Conservation (phyloP, 2,797 vertebrate species). For the Eulemur albifrons region DNA sequence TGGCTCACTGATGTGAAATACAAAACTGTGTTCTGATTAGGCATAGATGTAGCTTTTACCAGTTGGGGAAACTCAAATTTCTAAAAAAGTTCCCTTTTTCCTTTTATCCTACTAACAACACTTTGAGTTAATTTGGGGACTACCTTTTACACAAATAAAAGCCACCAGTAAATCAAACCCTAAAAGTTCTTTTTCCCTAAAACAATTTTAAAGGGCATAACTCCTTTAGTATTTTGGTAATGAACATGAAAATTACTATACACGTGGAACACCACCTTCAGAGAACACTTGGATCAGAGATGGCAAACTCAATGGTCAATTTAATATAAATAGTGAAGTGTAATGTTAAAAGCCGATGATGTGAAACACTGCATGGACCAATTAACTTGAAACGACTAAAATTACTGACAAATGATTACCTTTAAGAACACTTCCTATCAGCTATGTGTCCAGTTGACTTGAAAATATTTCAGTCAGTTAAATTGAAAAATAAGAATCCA, state of each 20-base stretch:
- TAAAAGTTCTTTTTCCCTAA: not conserved
- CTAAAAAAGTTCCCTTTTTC: not conserved
- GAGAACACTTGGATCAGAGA: not conserved
- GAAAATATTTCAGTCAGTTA: slow-evolving; percentile 24
- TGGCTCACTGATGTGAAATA: not conserved
- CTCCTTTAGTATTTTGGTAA: not conserved
- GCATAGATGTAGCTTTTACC: not conserved
- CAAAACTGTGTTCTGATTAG: not conserved
- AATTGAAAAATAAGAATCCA: slow-evolving; percentile 10
- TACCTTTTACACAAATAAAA: slow-evolving; percentile 39
- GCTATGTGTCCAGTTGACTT: not conserved
- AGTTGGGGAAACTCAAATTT: not conserved
- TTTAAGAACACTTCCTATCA: slow-evolving; percentile 19
- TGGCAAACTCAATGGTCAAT: not conserved
- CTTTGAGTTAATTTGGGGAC: slow-evolving; percentile 2
- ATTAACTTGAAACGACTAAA: not conserved
- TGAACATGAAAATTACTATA: not conserved
- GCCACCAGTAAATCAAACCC: not conserved
- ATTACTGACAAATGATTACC: not conserved
- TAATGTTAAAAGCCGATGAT: not conserved
- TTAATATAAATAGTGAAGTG: not conserved
- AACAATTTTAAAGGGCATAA: not conserved
- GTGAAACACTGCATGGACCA: not conserved
- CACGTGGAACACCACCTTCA: not conserved
- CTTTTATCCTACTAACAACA: not conserved